Conservation (phyloP, 2,797 vertebrate genomes). For the Coccyzus lansbergi region DNA sequence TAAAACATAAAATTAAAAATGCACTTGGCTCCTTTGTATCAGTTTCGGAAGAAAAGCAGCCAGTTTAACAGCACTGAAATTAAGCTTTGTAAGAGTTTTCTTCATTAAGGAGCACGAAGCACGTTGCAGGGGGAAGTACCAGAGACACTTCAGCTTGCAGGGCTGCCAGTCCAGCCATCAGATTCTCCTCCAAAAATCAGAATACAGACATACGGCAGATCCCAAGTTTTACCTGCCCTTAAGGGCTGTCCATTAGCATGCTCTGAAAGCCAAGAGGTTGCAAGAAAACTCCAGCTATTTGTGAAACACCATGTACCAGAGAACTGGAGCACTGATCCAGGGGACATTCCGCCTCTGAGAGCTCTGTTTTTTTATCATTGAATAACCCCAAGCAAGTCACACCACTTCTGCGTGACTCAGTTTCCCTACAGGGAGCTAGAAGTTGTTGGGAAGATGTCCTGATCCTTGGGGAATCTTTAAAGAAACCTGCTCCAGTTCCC, state of each 20-base stretch:
- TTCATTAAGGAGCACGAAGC: background rate
- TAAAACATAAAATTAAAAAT: background rate
- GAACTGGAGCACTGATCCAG: background rate
- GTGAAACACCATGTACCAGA: background rate
- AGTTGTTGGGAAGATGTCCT: background rate
- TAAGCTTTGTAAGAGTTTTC: background rate
- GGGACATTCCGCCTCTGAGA: background rate
- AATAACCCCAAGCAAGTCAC: background rate
- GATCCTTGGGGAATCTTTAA: background rate
- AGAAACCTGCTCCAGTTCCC: background rate
- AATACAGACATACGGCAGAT: background rate
- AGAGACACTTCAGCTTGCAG: background rate
- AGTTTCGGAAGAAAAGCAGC: background rate
- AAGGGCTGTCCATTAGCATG: background rate
- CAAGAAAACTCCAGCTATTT: background rate
- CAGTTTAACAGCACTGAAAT: background rate
- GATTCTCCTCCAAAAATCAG: background rate
- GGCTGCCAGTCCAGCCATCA: background rate
- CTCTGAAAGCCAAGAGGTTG: background rate
- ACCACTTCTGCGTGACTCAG: background rate
- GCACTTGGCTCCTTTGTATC: rapidly evolving
- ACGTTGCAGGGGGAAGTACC: background rate
- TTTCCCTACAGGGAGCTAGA: background rate
- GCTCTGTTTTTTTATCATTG: background rate
- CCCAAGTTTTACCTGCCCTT: background rate